Conservation (phyloP, 2,888 invertebrate genomes). For the Lycaena phlaeas region DNA sequence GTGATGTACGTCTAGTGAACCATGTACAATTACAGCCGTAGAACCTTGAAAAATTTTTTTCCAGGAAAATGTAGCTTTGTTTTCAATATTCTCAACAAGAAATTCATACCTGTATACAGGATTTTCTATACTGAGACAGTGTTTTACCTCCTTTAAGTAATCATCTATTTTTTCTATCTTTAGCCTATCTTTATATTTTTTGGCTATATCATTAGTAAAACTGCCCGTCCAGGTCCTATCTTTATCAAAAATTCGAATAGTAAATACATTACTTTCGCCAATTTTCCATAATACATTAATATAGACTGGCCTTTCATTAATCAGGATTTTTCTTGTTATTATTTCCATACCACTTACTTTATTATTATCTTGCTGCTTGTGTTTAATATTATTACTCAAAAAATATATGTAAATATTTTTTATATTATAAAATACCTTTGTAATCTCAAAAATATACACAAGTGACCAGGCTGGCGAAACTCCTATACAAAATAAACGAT, state of each 20-base stretch:
- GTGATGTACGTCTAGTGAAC: constrained; percentile 30
- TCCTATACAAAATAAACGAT: too few species aligned
- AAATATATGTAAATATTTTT: too few species aligned
- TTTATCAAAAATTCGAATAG: constrained; percentile 37
- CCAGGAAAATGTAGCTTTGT: constrained; percentile 37
- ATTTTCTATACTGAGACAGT: constrained; percentile 23
- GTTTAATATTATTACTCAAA: too few species aligned
- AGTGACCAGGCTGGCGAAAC: too few species aligned
- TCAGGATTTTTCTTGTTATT: constrained; percentile 29
- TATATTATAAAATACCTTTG: too few species aligned
- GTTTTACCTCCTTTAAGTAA: constrained; percentile 32
- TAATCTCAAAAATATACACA: too few species aligned
- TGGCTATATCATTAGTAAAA: constrained; percentile 33
- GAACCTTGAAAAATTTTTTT: constrained; percentile 33
- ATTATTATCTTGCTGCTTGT: too few species aligned
- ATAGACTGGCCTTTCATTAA: constrained; percentile 29
- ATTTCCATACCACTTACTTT: too few species aligned
- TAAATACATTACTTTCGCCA: constrained; percentile 33
- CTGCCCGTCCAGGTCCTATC: constrained; percentile 39
- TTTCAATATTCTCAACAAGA: constrained; percentile 16
- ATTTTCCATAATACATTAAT: constrained; percentile 37
- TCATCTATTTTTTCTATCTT: constrained; percentile 32
- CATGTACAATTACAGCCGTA: constrained; percentile 29
- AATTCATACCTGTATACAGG: constrained; percentile 30
- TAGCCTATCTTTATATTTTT: constrained; percentile 26